Evolutionary conservation across 2,888 invertebrate genomes (phyloP).

Genomic region (Andrena praecox): DNA sequence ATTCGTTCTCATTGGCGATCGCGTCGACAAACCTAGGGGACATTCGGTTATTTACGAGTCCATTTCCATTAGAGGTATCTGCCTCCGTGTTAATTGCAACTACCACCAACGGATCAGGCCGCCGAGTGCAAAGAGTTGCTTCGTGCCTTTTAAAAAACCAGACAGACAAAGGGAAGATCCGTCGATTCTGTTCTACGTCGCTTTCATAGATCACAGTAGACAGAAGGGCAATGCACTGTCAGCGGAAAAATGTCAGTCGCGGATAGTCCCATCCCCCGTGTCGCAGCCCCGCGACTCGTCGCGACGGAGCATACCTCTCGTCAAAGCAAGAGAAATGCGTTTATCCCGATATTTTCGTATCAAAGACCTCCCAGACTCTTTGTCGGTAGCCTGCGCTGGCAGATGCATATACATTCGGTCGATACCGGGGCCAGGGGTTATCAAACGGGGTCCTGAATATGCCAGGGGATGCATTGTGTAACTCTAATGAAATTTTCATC

Average conservation of each 20-base stretch:
- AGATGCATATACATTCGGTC: constrained; percentile 27
- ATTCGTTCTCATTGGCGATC: constrained; percentile 23
- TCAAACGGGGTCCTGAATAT: constrained; percentile 3
- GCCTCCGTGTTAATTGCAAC: background rate
- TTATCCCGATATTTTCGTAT: constrained; percentile 66
- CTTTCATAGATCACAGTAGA: background rate
- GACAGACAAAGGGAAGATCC: constrained; percentile 1
- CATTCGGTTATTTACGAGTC: constrained; percentile 20
- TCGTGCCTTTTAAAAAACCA: background rate
- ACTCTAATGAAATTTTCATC: constrained; percentile 2
- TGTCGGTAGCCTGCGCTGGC: constrained; percentile 29
- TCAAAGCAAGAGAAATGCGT: constrained; percentile 72
- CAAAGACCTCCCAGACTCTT: constrained; percentile 47
- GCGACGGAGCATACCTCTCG: constrained; percentile 49
- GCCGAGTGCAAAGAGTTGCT: background rate
- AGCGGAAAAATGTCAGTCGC: constrained; percentile 23
- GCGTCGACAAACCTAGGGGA: background rate
- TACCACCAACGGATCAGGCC: background rate
- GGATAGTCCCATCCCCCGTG: constrained; percentile 48
- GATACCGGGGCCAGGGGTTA: constrained; percentile 44
- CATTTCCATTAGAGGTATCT: constrained; percentile 7
- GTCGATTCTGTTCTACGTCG: constrained; percentile 15
- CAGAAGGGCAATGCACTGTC: constrained; percentile 27
- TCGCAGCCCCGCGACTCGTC: constrained; percentile 56
- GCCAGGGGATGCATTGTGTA: constrained; percentile 3